Base-by-base conservation (phyloP, 2,888 invertebrate species). In the Lepidocyrtoides sp. region DNA sequence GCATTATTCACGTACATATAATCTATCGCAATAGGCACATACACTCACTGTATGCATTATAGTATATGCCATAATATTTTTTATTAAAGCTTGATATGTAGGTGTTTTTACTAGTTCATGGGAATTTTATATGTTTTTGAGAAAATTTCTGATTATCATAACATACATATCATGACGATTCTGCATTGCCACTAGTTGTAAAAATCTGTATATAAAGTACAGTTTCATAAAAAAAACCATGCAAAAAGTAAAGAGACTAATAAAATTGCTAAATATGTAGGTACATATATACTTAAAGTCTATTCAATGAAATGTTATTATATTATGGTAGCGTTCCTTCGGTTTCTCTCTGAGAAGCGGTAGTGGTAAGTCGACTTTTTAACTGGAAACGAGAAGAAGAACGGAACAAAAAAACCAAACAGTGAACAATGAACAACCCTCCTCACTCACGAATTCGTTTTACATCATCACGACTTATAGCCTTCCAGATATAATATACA, bases 81-180 rank as follows among this genome's bases (percentile, higher is more conserved):
- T 57, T 57, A n/a, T n/a, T n/a, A n/a, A n/a, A n/a, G n/a, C n/a
- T n/a, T n/a, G n/a, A n/a, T n/a, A n/a, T n/a, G n/a, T n/a, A n/a
- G n/a, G n/a, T n/a, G n/a, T n/a, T n/a, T n/a, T n/a, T n/a, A n/a
- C 20, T 3, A 20, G 17, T 57, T 57, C 57, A 57, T 23, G 57
- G 1, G 57, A 57, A 1, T 57, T 57, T 57, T 57, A 57, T 57
- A 23, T 29, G 14, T 12, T 63, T 63, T 29, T 63, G 12, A 2
- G 26, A 63, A 10, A 29, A 29, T 29, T 29, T 1, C 63, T 26
- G 10, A 23, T 63, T 23, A 63, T 82, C 41, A 82, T 82, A 82
- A 63, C 44, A 82, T 82, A 26, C 41, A 63, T 63, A 82, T 60
- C 44, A 41, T 72, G 10, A 14, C 51, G 14, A 7, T n/a, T n/a